phyloP scores from a whole-genome alignment of 2,797 vertebrate species.

The Scolopax rusticola region DNA sequence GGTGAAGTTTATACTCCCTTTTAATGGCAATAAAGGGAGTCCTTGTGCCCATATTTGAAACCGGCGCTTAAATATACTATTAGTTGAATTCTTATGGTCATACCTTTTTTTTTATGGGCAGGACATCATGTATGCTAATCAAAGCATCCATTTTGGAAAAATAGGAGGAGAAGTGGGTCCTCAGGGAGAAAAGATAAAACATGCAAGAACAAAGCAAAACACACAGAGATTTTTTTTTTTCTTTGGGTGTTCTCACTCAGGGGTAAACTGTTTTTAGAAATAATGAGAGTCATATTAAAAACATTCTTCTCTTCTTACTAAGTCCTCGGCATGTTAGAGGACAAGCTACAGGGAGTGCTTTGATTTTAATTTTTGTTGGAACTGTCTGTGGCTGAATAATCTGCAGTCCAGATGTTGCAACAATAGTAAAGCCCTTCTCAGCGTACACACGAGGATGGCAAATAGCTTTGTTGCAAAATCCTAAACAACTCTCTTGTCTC shows the following conservation, averaged over 20 bases:
- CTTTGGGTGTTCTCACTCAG: slow-evolving; percentile 37
- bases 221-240: neutral
- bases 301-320: slow-evolving; percentile 42
- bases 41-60: neutral
- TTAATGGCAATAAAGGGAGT: neutral
- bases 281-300: slow-evolving; percentile 52
- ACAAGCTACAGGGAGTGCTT: slow-evolving; percentile 43
- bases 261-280: slow-evolving; percentile 51
- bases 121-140: neutral
- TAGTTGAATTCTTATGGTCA: neutral
- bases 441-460: neutral
- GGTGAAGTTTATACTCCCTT: neutral
- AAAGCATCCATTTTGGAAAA: neutral
- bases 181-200: slow-evolving; percentile 13
- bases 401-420: slow-evolving; percentile 64
- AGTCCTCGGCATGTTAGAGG: neutral
- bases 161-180: neutral
- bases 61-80: rapidly evolving
- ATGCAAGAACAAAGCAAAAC: neutral
- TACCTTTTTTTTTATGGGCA: neutral
- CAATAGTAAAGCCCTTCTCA: neutral
- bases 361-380: slow-evolving; percentile 62
- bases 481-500: neutral
- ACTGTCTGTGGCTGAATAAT: slow-evolving; percentile 6
- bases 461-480: neutral